Percentiles rank a stretch among this genome's conserved stretches.
phyloP scores from a whole-genome alignment of 2,113 vertebrate genomes.

The Centropus bengalensis region DNA sequence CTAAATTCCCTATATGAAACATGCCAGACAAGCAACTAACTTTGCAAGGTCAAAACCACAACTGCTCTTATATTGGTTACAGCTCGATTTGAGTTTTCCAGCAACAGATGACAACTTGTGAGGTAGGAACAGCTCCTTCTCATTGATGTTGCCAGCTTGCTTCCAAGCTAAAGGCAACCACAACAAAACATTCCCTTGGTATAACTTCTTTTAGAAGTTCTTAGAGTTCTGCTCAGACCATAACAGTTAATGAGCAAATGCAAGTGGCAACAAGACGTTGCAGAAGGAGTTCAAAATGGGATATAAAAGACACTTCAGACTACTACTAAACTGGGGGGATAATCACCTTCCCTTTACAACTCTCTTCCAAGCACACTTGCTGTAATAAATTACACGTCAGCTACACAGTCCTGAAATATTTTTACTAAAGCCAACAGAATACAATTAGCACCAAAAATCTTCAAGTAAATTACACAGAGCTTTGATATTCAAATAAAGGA shows the following conservation, averaged over 20 bases:
- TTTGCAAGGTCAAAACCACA: neutral
- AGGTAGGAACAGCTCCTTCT: neutral
- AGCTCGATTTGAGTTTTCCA: neutral
- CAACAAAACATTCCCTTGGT: neutral
- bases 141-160: neutral
- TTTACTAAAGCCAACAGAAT: neutral
- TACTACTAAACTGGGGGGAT: neutral
- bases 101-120: neutral
- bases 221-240: neutral
- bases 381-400: neutral
- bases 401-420: neutral
- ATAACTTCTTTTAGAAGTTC: neutral
- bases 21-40: neutral
- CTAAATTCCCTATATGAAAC: neutral
- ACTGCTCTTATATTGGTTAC: neutral
- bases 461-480: neutral
- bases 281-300: neutral
- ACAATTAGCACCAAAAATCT: neutral
- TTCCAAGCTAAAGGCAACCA: neutral
- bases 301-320: neutral
- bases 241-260: neutral
- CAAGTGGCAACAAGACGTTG: neutral
- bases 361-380: neutral
- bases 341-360: neutral
- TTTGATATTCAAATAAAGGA: constrained; percentile 10